These are phyloP conservation scores for Micropoecilia bifurca DNA, from an alignment of 2,797 vertebrate species.

Conservation along the genomic window DNA sequence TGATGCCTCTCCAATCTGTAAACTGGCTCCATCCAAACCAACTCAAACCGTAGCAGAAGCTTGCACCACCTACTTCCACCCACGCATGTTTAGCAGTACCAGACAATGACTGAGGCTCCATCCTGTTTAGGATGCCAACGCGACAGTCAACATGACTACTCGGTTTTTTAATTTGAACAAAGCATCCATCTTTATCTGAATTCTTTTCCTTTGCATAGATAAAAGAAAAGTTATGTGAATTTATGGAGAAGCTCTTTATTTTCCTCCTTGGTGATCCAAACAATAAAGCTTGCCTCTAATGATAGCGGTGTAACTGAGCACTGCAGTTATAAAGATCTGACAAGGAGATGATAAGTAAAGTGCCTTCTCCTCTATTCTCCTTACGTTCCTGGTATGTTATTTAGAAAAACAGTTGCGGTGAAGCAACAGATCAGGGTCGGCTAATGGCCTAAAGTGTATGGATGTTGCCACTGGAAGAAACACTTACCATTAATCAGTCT, in stretches of 20 bases:
- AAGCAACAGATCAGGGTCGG: constrained; percentile 56
- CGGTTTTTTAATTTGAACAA: constrained; percentile 40
- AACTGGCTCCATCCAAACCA: constrained; percentile 32
- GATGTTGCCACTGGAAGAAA: constrained; percentile 63
- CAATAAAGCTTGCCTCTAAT: constrained; percentile 70
- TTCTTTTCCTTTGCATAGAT: constrained; percentile 30
- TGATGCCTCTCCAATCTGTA: constrained; percentile 42
- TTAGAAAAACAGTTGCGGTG: constrained; percentile 69
- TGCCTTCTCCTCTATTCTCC: constrained; percentile 70
- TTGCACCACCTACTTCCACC: constrained; percentile 37
- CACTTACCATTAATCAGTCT: constrained; percentile 66
- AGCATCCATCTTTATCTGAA: constrained; percentile 36
- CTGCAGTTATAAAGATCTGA: constrained; percentile 68
- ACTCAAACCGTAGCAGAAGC: constrained; percentile 38
- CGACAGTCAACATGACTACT: constrained; percentile 49
- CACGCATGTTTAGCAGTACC: constrained; percentile 33
- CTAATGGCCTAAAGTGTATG: constrained; percentile 72
- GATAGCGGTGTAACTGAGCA: constrained; percentile 72
- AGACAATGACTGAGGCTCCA: constrained; percentile 27
- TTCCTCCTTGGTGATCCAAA: constrained; percentile 48
- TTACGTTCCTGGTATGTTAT: constrained; percentile 66
- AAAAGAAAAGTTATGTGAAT: constrained; percentile 54
- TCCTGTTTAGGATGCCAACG: constrained; percentile 39
- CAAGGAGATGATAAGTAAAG: constrained; percentile 77
- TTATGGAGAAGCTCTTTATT: constrained; percentile 44